A percentile compares a stretch with the other conserved stretches of the same genome.
These are phyloP conservation scores for honey bee (Apis mellifera) DNA, from an alignment of 1,140 invertebrate species.

Conservation along the genomic window DNA sequence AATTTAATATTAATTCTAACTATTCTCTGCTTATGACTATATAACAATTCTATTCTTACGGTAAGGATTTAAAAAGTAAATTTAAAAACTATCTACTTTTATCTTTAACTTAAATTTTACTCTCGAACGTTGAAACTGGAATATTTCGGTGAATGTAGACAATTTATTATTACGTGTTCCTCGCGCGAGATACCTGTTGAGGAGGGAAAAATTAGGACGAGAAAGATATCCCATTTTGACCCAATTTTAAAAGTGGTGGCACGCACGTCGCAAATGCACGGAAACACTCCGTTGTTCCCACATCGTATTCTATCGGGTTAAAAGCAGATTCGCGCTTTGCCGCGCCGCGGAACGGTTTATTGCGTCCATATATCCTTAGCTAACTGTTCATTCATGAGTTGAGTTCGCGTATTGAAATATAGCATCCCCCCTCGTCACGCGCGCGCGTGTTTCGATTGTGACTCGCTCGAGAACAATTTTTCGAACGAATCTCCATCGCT, in stretches of 20 bases:
- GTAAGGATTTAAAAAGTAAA: no score
- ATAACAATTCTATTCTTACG: no score
- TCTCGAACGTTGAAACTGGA: no score
- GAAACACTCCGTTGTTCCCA: constrained; percentile 39
- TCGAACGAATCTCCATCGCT: constrained; percentile 34
- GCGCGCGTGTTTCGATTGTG: constrained; percentile 29
- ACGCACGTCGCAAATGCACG: constrained; percentile 26
- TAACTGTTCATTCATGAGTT: constrained; percentile 44
- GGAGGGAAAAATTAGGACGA: not conserved
- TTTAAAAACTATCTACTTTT: no score
- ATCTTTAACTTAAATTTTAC: no score
- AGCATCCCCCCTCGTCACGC: constrained; percentile 9
- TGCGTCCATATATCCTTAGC: constrained; percentile 47
- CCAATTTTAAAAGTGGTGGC: constrained; percentile 10
- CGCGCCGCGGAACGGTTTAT: constrained; percentile 39
- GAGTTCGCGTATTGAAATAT: constrained; percentile 39
- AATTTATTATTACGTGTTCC: not conserved
- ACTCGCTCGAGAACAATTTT: constrained; percentile 26
- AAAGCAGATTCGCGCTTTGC: constrained; percentile 50
- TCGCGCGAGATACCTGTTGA: not conserved
- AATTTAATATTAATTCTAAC: no score
- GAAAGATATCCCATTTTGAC: not conserved
- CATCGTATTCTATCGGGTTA: constrained; percentile 49
- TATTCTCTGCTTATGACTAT: no score
- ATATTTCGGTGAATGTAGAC: no score